A percentile compares a stretch with the other conserved stretches of the same genome.
These are phyloP conservation scores for Chrysaora quinquecirrha DNA, from an alignment of 30 jellyfish, hydroid and myxozoan species.

Conservation along the genomic window DNA sequence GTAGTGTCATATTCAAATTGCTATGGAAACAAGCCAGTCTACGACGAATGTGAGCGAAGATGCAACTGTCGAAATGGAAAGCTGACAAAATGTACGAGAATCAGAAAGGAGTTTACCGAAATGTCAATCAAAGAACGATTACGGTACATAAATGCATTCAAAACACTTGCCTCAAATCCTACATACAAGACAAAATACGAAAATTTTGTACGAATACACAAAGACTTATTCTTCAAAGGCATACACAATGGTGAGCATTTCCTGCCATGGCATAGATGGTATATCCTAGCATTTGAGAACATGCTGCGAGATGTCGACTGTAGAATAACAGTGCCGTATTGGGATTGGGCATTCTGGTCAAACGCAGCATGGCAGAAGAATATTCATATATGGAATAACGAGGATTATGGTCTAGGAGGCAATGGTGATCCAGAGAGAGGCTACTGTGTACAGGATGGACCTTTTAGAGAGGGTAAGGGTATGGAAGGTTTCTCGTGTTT, in stretches of 20 bases:
- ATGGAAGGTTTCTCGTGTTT: neutral
- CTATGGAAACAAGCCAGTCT: conserved; percentile 6
- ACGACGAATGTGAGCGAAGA: conserved; percentile 60
- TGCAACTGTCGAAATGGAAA: conserved; percentile 61
- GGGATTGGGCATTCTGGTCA: conserved; percentile 96
- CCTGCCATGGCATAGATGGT: conserved; percentile 96
- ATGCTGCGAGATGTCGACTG: conserved; percentile 83
- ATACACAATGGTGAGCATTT: conserved; percentile 64
- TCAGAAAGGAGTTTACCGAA: conserved; percentile 68
- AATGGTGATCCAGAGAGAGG: conserved; percentile 73
- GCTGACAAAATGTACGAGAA: conserved; percentile 54
- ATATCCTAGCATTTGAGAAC: conserved; percentile 75
- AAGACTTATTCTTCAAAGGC: conserved; percentile 42
- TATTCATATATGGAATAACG: conserved; percentile 73
- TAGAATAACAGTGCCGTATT: conserved; percentile 83
- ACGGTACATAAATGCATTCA: conserved; percentile 54
- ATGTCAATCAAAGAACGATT: conserved; percentile 56
- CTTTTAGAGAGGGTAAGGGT: conserved; percentile 49
- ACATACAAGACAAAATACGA: conserved; percentile 33
- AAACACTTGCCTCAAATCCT: conserved; percentile 23
- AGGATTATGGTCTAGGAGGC: conserved; percentile 87
- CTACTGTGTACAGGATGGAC: conserved; percentile 91
- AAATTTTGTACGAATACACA: conserved; percentile 48
- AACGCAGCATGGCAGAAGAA: conserved; percentile 66
- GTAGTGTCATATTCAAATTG: conserved; percentile 35